Evolutionary conservation across 2,888 invertebrate species (phyloP), one percentile per base, ranked within the genome.

Genomic region (Oeneis ivallda): DNA sequence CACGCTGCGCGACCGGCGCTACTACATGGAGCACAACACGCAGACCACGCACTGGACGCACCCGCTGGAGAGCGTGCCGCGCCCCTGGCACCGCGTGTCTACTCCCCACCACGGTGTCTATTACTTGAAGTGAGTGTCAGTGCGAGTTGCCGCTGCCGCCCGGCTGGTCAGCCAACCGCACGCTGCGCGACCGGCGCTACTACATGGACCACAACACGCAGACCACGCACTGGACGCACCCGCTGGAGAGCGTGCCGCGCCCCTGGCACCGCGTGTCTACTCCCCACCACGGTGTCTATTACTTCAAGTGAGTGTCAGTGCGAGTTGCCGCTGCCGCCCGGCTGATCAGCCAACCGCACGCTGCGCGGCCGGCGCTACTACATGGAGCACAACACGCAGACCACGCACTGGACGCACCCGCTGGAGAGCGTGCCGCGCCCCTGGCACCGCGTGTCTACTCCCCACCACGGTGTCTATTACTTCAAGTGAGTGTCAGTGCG

Each of bases 11-110:
- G 99, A 99, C 0, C 94, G 98, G 64, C 98, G 98, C 81, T 98
- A 99, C 92, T 99, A 98, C 83, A 98, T 99, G 81, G 99, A 99
- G 90, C 99, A 99, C 89, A 98, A 99, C 84, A 99, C 98, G 0
- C 98, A 99, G 92, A 99, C 99, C 1, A 99, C 99, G 1, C 99
- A 99, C 92, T 99, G 99, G 99, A 98, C 98, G 63, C 99, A 99
- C 92, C 99, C 76, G 99, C n/a, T 43, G n/a, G 43, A 43, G 43
- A 99, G 98, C 97, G 85, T 88, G 94, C 26, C 54, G 0, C 97
- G 97, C 19, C 99, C 99, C 0, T 99, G 99, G 99, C 98, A 98
- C 80, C 94, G 98, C 72, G 96, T 99, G 64, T 98, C 98, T 76
- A 98, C 98, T 13, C 96, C 97, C 17, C 96, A 98, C 79, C 97